These are phyloP conservation scores for Ardeotis arabs DNA, from an alignment of 2,113 vertebrate species.

Conservation along the genomic window DNA sequence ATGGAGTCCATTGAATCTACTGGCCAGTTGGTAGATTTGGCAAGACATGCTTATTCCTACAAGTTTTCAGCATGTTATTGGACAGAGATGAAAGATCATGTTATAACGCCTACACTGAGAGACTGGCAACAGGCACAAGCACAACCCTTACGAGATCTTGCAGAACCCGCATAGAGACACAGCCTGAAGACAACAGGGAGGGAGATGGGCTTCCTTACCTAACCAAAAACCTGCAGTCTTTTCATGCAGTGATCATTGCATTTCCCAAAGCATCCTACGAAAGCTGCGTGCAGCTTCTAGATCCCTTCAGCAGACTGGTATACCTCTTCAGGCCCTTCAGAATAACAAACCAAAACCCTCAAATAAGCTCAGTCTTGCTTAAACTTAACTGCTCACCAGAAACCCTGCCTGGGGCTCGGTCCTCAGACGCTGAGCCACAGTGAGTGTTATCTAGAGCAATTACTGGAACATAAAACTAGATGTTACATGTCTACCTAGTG, in stretches of 20 bases:
- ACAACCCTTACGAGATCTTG: background rate
- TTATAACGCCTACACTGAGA: background rate
- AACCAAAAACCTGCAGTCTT: background rate
- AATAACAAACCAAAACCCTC: background rate
- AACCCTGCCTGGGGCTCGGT: background rate
- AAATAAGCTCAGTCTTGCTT: too few species aligned
- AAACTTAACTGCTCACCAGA: background rate
- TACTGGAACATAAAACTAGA: background rate
- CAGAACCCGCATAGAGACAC: background rate
- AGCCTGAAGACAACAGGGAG: background rate
- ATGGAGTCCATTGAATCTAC: background rate
- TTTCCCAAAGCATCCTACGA: background rate
- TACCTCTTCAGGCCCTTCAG: background rate
- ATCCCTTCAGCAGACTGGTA: background rate
- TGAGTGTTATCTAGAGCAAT: background rate
- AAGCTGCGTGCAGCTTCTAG: background rate
- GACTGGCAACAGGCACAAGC: background rate
- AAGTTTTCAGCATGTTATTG: background rate
- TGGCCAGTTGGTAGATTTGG: background rate
- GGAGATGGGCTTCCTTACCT: background rate
- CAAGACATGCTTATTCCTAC: background rate
- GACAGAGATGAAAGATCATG: background rate
- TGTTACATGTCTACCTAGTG: too few species aligned
- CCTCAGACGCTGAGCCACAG: background rate
- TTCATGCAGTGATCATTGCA: too few species aligned